Conservation (phyloP, 2,888 invertebrate genomes). For the Exephanes ischioxanthus region DNA sequence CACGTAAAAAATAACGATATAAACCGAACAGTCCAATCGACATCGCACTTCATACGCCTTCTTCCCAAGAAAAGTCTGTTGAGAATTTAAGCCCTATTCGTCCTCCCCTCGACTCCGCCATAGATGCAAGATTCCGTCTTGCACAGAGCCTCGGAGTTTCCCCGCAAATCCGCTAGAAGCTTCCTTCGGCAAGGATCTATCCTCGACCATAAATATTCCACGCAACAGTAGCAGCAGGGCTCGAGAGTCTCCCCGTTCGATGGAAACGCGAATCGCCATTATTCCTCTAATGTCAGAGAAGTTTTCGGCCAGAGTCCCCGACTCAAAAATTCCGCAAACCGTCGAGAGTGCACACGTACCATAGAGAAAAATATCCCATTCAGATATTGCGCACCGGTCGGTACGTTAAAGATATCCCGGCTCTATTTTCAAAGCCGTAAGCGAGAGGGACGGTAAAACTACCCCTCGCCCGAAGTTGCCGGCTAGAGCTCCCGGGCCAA, state of each 20-base stretch:
- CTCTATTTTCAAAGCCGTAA: constrained; percentile 65
- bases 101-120: background rate
- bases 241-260: constrained; percentile 6
- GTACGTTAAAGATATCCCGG: constrained; percentile 20
- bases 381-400: background rate
- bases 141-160: background rate
- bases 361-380: constrained; percentile 43
- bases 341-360: constrained; percentile 12
- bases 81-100: background rate
- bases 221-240: background rate
- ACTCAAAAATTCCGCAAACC: constrained; percentile 74
- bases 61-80: background rate
- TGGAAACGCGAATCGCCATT: background rate
- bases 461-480: constrained; percentile 54
- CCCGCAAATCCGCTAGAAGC: background rate
- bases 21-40: background rate
- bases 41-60: background rate
- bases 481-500: constrained; percentile 74
- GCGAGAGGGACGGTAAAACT: constrained; percentile 35
- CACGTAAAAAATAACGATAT: background rate
- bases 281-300: constrained; percentile 67
- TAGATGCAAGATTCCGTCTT: background rate
- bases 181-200: background rate
- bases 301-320: constrained; percentile 62
- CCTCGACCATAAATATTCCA: constrained; percentile 13